Evolutionary conservation across 2,797 vertebrate genomes (phyloP).

Genomic region (Anniella stebbinsi): DNA sequence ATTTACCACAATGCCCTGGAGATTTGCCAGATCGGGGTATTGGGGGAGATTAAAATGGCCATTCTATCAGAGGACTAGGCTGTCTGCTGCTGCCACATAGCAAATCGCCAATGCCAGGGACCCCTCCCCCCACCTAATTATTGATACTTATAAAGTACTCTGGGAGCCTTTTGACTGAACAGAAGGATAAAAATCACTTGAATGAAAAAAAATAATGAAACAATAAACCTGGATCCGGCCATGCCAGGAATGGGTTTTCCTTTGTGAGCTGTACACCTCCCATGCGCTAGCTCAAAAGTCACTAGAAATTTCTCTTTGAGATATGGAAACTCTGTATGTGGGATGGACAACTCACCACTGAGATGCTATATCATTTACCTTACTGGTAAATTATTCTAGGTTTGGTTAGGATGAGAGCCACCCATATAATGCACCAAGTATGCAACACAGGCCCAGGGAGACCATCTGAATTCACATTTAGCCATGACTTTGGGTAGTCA

Average conservation of each 20-base stretch:
- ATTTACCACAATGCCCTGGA: not conserved
- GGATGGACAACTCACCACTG: not conserved
- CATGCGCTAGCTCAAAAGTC: not conserved
- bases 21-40: not conserved
- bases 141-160: no score
- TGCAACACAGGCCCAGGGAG: not conserved
- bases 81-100: not conserved
- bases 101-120: not conserved
- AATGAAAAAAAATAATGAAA: no score
- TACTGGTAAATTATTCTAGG: not conserved
- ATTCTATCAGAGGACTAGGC: no score
- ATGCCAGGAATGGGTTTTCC: no score
- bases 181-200: no score
- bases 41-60: not conserved
- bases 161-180: no score
- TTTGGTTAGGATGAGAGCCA: not conserved
- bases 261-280: no score
- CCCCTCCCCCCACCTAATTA: no score
- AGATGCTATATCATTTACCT: not conserved
- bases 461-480: not conserved
- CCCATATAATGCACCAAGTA: not conserved
- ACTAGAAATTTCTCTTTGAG: not conserved
- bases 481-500: not conserved
- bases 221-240: not conserved
- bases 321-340: not conserved